A percentile compares a stretch with the other conserved stretches of the same genome.
Conservation (phyloP, 2,113 vertebrate species). For the Andinoacara biseriatus region DNA sequence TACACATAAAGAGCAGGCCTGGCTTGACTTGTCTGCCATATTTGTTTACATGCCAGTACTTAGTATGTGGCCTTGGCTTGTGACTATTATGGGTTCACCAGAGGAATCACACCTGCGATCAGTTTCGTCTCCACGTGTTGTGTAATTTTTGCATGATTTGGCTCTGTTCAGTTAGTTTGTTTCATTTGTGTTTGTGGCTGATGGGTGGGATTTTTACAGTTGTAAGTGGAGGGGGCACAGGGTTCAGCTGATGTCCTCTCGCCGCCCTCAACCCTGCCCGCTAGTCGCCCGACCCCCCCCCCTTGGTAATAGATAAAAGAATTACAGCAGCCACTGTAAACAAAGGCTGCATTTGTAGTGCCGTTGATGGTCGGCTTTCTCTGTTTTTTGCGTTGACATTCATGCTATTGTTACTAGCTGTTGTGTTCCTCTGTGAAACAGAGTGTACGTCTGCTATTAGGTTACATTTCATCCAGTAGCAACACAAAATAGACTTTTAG, state of each 20-base stretch:
- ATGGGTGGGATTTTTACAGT: constrained; percentile 4
- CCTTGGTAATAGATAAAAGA: constrained; percentile 60
- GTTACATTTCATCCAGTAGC: background rate
- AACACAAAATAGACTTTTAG: background rate
- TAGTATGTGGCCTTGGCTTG: background rate
- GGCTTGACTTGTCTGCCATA: constrained; percentile 1
- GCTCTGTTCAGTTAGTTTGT: background rate
- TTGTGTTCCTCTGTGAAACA: constrained; percentile 29
- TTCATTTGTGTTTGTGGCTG: constrained; percentile 10
- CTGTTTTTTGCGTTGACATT: constrained; percentile 49
- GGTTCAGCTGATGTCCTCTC: constrained; percentile 55
- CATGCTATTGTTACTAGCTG: constrained; percentile 44
- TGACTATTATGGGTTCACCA: constrained; percentile 4
- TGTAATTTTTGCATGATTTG: background rate
- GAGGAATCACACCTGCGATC: background rate
- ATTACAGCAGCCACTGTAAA: constrained; percentile 53
- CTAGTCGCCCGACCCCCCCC: constrained; percentile 32
- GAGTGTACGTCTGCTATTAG: background rate
- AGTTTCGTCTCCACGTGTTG: background rate
- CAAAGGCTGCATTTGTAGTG: constrained; percentile 65
- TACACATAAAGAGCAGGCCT: background rate
- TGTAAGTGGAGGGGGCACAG: constrained; percentile 26
- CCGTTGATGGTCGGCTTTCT: constrained; percentile 31
- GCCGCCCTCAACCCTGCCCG: constrained; percentile 33
- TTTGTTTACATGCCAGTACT: background rate